Percentiles rank a stretch among this genome's conserved stretches.
Conservation (phyloP, 2,797 vertebrate species). For the Rhabdomys pumilio region DNA sequence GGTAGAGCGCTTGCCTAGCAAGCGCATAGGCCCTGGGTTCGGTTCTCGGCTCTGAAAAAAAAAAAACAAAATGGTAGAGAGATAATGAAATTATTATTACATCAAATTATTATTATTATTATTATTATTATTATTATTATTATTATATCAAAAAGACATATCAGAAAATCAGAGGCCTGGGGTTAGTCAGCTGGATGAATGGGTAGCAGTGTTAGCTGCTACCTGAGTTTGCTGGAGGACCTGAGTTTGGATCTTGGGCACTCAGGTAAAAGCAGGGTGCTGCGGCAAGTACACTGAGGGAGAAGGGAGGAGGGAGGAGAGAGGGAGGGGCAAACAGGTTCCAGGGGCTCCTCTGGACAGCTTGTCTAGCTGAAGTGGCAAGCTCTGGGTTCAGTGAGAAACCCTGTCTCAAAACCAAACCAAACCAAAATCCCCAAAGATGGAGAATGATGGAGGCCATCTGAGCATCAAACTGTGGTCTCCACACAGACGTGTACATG, state of each 20-base stretch:
- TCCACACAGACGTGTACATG: background rate
- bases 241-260: background rate
- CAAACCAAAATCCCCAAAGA: background rate
- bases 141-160: background rate
- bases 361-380: no score
- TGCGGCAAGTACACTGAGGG: background rate
- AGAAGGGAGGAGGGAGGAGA: background rate
- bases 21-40: no score
- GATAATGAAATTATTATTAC: conserved; percentile 36
- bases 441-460: background rate
- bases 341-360: background rate
- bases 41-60: background rate
- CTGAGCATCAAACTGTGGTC: no score
- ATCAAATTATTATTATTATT: background rate
- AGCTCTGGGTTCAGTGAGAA: background rate
- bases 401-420: background rate
- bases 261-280: background rate
- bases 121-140: no score
- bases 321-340: no score
- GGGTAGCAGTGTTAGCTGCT: background rate
- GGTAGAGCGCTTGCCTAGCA: no score
- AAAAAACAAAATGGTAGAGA: background rate
- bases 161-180: background rate
- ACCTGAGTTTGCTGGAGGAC: background rate
- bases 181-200: background rate